These are phyloP conservation scores for Sialis fuliginosa DNA, from an alignment of 2,888 invertebrate species.

Conservation along the genomic window DNA sequence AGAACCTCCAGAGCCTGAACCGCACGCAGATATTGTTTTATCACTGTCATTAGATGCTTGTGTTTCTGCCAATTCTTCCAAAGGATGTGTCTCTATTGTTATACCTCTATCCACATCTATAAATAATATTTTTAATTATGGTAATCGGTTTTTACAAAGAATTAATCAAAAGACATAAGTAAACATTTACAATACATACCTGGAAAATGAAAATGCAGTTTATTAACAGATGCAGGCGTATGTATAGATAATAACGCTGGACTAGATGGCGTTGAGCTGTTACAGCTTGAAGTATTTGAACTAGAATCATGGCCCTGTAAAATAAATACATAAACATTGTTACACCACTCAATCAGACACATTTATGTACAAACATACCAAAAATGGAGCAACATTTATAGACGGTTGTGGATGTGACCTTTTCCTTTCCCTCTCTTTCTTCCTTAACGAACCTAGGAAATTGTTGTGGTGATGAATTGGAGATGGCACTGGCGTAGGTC, in stretches of 20 bases:
- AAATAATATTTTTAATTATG: constrained; percentile 5
- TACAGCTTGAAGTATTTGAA: constrained; percentile 89
- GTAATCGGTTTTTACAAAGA: neutral
- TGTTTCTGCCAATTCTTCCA: constrained; percentile 29
- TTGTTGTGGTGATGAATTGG: constrained; percentile 22
- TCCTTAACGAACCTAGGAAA: constrained; percentile 16
- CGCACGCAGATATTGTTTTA: constrained; percentile 51
- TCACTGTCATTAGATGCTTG: constrained; percentile 46
- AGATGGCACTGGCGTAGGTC: constrained; percentile 24
- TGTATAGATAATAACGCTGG: constrained; percentile 53
- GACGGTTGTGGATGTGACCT: constrained; percentile 35
- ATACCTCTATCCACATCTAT: constrained; percentile 31
- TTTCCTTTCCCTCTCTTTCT: constrained; percentile 26
- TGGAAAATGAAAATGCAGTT: constrained; percentile 63
- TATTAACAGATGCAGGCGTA: constrained; percentile 22
- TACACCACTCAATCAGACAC: constrained; percentile 1
- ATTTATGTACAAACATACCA: constrained; percentile 22
- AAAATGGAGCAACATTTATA: constrained; percentile 35
- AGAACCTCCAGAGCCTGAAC: constrained; percentile 39
- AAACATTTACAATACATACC: constrained; percentile 26
- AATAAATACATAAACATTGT: constrained; percentile 7
- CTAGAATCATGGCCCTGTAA: constrained; percentile 64
- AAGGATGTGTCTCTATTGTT: constrained; percentile 32
- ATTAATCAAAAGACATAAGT: neutral
- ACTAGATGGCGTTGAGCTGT: constrained; percentile 90